Evolutionary conservation across 2,888 invertebrate species (phyloP).

Genomic region (Congeria kusceri): DNA sequence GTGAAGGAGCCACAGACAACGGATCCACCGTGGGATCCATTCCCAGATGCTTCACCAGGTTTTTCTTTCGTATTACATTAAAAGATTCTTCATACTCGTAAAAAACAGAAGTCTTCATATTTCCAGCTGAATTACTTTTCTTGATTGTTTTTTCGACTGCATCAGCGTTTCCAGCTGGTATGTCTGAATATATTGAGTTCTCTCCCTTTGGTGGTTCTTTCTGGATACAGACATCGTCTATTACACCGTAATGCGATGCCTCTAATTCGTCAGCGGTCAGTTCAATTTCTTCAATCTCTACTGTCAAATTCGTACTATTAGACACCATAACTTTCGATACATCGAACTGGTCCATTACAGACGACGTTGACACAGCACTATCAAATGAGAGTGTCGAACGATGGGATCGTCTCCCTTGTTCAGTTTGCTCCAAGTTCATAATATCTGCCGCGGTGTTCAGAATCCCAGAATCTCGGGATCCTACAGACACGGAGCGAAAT

Average conservation of each 20-base stretch:
- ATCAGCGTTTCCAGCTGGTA: neutral
- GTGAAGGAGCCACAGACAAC: slow-evolving; percentile 63
- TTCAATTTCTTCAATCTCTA: slow-evolving; percentile 57
- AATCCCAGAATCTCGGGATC: slow-evolving; percentile 73
- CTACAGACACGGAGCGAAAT: slow-evolving; percentile 62
- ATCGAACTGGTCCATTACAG: slow-evolving; percentile 45
- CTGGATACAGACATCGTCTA: neutral
- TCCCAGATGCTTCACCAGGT: slow-evolving; percentile 67
- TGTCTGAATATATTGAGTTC: slow-evolving; percentile 50
- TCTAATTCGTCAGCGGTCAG: slow-evolving; percentile 27
- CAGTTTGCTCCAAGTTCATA: slow-evolving; percentile 9
- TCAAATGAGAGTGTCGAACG: slow-evolving; percentile 72
- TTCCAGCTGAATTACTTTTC: slow-evolving; percentile 48
- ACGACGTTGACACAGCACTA: slow-evolving; percentile 72
- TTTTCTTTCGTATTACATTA: slow-evolving; percentile 63
- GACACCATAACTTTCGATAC: slow-evolving; percentile 1
- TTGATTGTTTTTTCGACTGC: slow-evolving; percentile 21
- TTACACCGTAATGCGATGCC: neutral
- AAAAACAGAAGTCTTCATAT: slow-evolving; percentile 32
- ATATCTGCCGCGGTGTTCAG: slow-evolving; percentile 33
- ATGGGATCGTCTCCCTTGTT: slow-evolving; percentile 28
- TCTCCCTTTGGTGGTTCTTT: slow-evolving; percentile 7
- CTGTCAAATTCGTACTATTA: slow-evolving; percentile 29
- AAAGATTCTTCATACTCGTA: slow-evolving; percentile 73
- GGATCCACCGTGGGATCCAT: slow-evolving; percentile 64